phyloP scores from a whole-genome alignment of 1,140 invertebrate genomes.

The Ceratosolen solmsi region DNA sequence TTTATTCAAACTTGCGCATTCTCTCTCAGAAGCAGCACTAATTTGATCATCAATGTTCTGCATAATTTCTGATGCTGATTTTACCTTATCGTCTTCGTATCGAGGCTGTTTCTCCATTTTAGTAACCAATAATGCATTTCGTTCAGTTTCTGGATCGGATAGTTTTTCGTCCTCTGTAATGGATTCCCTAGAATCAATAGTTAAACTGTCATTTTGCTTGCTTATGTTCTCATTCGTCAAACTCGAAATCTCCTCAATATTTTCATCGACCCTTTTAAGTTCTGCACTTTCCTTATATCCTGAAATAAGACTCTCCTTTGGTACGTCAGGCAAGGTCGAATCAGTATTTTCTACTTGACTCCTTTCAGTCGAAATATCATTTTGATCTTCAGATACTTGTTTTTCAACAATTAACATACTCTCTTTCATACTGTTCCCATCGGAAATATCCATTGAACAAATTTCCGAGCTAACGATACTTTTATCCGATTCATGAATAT shows the following conservation, averaged over 20 bases:
- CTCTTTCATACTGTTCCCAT: not conserved
- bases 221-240: constrained; percentile 34
- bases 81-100: not conserved
- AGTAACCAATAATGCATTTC: constrained; percentile 38
- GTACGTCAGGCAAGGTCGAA: not conserved
- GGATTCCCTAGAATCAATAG: not conserved
- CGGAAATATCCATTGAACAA: not conserved
- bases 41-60: constrained; percentile 4
- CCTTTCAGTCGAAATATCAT: not conserved
- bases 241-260: constrained; percentile 11
- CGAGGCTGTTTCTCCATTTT: not conserved
- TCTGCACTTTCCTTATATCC: not conserved
- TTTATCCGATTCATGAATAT: not conserved
- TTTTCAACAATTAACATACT: not conserved
- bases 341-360: not conserved
- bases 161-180: constrained; percentile 10
- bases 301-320: not conserved
- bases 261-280: not conserved
- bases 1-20: not conserved
- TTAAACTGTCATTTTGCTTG: not conserved
- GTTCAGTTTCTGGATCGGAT: not conserved
- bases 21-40: not conserved
- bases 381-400: not conserved
- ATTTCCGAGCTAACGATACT: not conserved
- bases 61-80: not conserved